These are phyloP conservation scores for Nomada goodeniana DNA, from an alignment of 2,888 invertebrate genomes.

Conservation along the genomic window DNA sequence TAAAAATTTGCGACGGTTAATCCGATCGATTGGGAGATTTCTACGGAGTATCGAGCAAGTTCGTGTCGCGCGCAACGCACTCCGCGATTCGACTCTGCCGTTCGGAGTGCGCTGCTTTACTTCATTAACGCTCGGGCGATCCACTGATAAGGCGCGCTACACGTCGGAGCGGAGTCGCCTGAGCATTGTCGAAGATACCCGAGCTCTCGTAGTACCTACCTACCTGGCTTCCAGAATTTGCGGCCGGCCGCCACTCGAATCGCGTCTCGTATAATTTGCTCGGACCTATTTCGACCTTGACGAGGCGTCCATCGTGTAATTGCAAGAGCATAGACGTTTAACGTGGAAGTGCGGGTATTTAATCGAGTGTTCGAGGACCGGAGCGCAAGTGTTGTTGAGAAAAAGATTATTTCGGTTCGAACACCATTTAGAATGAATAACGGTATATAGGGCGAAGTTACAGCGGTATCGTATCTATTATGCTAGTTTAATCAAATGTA, in stretches of 20 bases:
- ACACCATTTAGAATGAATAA: too few species aligned
- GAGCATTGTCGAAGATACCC: conserved; percentile 40
- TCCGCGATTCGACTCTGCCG: conserved; percentile 52
- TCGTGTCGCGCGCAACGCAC: conserved; percentile 70
- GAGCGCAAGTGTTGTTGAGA: not conserved
- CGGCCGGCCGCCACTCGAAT: not conserved
- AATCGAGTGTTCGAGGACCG: too few species aligned
- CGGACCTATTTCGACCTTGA: not conserved
- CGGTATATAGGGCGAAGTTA: not conserved
- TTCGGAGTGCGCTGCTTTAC: conserved; percentile 64
- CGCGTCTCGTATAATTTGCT: not conserved
- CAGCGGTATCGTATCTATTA: not conserved
- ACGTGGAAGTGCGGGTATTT: not conserved
- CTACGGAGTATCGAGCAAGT: conserved; percentile 80
- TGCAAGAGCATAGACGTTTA: not conserved
- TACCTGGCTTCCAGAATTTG: conserved; percentile 49
- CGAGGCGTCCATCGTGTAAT: not conserved
- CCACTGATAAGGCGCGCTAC: conserved; percentile 75
- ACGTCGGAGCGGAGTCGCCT: conserved; percentile 70
- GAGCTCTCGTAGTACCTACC: not conserved
- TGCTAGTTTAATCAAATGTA: not conserved
- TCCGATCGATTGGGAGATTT: conserved; percentile 78
- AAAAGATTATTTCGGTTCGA: not conserved
- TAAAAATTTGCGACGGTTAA: conserved; percentile 56
- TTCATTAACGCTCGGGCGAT: conserved; percentile 79